Base-by-base conservation (phyloP, 2,888 invertebrate species). In the Phragmatobia fuliginosa region DNA sequence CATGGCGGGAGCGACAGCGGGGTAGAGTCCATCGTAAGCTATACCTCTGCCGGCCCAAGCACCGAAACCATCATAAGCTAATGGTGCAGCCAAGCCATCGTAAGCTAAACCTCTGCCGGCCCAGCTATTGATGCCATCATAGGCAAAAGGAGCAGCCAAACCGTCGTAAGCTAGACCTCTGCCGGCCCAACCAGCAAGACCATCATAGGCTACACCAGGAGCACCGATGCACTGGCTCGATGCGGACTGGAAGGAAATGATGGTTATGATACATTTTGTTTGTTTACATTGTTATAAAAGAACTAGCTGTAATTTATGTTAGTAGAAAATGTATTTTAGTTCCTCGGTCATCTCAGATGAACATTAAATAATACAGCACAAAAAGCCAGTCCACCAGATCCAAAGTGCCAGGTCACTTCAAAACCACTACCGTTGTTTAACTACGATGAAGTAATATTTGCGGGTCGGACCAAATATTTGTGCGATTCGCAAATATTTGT, bases 1-100 rank as follows among this genome's bases (percentile, higher is more conserved):
- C 70, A 78, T 62, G 84, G 87, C 67, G 25, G 59, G 32, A 31
- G 45, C 65, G 25, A 52, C n/a, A 38, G 33, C 32, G 49, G 60
- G 28, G n/a, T 25, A 38, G 8, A 62, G 10, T 11, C 36, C 66
- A 66, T 49, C 62, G 75, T 80, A 38, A 84, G 70, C 63, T 67
- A 76, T 7, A 67, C 76, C 71, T 81, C 66, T 25, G 3, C 14
- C 52, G 11, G 25, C 80, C 52, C 49, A 52, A 36, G 73, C 74
- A 38, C 79, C 77, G 2, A 64, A 18, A 18, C 33, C 52, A 10
- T 64, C 52, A n/a, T 36, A 52, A 5, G 52, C 64, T 1, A 52
- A 28, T 11, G 63, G 63, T 6, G 25, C 49, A 32, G 49, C 0
- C 86, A 62, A 21, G 1, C 49, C 49, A n/a, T 52, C 52, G 25